Evolutionary conservation across 2,888 invertebrate genomes (phyloP).

Genomic region (Philhelius pedissequus): DNA sequence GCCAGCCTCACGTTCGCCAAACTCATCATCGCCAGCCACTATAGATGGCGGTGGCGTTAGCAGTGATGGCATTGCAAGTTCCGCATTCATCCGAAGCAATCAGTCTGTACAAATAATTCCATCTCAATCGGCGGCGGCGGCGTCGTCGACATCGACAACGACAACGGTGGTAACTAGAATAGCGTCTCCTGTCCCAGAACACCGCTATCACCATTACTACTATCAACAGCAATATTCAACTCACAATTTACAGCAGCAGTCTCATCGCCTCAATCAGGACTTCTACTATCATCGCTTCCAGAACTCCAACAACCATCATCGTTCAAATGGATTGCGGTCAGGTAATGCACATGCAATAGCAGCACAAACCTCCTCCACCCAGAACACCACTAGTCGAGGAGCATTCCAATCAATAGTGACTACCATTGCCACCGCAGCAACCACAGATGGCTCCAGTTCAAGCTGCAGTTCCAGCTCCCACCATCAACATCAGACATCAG

Average conservation of each 20-base stretch:
- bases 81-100: slow-evolving; percentile 70
- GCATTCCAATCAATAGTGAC: slow-evolving; percentile 51
- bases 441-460: slow-evolving; percentile 43
- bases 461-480: slow-evolving; percentile 15
- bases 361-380: slow-evolving; percentile 67
- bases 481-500: slow-evolving; percentile 44
- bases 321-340: slow-evolving; percentile 69
- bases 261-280: slow-evolving; percentile 70
- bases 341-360: slow-evolving; percentile 70
- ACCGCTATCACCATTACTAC: slow-evolving; percentile 64
- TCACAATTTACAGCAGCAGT: slow-evolving; percentile 69
- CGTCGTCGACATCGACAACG: slow-evolving; percentile 53
- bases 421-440: slow-evolving; percentile 42
- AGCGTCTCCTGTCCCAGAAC: slow-evolving; percentile 60
- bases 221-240: slow-evolving; percentile 67
- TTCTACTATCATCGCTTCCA: slow-evolving; percentile 60
- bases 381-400: slow-evolving; percentile 25
- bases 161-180: slow-evolving; percentile 55
- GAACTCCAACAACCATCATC: slow-evolving; percentile 48
- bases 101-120: slow-evolving; percentile 70
- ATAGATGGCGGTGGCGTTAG: slow-evolving; percentile 22
- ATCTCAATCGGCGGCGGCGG: slow-evolving; percentile 59
- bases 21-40: slow-evolving; percentile 51
- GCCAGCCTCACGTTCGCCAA: slow-evolving; percentile 56
- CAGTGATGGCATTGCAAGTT: slow-evolving; percentile 34